A percentile compares a stretch with the other conserved stretches of the same genome.
Evolutionary conservation across 2,113 vertebrate species (phyloP).

Genomic region (Tyrannus savana): DNA sequence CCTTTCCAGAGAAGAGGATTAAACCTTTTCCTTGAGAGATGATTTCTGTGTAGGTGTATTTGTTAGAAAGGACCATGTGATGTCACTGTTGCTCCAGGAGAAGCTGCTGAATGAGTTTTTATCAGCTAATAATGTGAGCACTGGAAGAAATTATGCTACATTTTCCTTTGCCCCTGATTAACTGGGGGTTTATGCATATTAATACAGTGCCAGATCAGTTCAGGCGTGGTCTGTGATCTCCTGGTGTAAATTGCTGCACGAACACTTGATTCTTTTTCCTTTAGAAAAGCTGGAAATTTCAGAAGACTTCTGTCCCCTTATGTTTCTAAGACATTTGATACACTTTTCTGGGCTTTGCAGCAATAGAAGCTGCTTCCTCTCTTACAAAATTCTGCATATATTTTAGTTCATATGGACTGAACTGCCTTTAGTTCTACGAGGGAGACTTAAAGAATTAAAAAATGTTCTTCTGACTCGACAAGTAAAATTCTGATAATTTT

Average conservation of each 20-base stretch:
- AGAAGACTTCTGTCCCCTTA: neutral
- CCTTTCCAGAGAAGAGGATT: neutral
- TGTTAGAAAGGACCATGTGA: constrained; percentile 57
- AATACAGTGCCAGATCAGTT: neutral
- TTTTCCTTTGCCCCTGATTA: neutral
- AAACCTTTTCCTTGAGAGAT: neutral
- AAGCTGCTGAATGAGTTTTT: neutral
- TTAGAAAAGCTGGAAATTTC: neutral
- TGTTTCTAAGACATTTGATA: neutral
- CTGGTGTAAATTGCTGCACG: neutral
- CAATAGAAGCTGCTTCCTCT: neutral
- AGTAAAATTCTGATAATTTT: neutral
- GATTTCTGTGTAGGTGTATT: constrained; percentile 21
- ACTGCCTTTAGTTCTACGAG: neutral
- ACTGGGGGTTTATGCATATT: neutral
- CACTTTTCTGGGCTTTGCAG: neutral
- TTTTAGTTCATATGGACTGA: neutral
- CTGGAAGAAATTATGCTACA: neutral
- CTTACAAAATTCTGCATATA: neutral
- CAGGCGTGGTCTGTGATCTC: neutral
- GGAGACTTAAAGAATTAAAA: neutral
- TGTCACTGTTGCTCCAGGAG: constrained; percentile 75
- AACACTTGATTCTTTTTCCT: neutral
- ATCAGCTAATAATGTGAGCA: neutral
- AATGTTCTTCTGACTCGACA: neutral